Percentiles rank a stretch among this genome's conserved stretches.
Conservation (phyloP, 2,888 invertebrate genomes). For the Strigamia maritima region DNA sequence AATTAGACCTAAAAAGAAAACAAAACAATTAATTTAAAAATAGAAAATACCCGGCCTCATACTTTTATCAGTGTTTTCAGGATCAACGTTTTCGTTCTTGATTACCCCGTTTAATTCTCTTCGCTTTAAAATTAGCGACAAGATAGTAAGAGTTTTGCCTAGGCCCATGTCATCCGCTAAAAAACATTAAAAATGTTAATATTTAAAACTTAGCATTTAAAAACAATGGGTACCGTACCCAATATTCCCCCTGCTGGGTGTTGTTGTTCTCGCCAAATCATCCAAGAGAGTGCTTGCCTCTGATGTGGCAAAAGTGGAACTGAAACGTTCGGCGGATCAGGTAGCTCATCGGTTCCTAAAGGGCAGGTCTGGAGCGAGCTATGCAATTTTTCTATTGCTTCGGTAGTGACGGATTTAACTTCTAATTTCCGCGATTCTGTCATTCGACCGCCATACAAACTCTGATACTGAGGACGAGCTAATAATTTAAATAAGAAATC, state of each 20-base stretch:
- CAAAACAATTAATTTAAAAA: constrained; percentile 31
- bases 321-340: constrained; percentile 58
- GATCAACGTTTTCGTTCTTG: constrained; percentile 45
- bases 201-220: not conserved
- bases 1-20: constrained; percentile 41
- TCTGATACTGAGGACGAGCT: constrained; percentile 27
- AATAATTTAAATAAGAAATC: not conserved
- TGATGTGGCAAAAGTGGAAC: constrained; percentile 78
- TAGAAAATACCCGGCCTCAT: not conserved
- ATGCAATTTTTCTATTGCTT: constrained; percentile 40
- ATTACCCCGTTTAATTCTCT: not conserved
- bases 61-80: not conserved
- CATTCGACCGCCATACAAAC: constrained; percentile 36
- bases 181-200: constrained; percentile 37
- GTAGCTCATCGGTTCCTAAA: constrained; percentile 58
- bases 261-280: constrained; percentile 84
- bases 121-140: constrained; percentile 64
- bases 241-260: constrained; percentile 79
- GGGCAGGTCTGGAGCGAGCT: constrained; percentile 64
- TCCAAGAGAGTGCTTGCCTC: constrained; percentile 79
- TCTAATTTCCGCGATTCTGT: constrained; percentile 25
- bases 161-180: constrained; percentile 75
- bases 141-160: constrained; percentile 80
- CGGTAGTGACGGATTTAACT: constrained; percentile 15
- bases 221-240: constrained; percentile 60